Evolutionary conservation across 2,797 vertebrate genomes (phyloP).

Genomic region (Dermochelys coriacea): DNA sequence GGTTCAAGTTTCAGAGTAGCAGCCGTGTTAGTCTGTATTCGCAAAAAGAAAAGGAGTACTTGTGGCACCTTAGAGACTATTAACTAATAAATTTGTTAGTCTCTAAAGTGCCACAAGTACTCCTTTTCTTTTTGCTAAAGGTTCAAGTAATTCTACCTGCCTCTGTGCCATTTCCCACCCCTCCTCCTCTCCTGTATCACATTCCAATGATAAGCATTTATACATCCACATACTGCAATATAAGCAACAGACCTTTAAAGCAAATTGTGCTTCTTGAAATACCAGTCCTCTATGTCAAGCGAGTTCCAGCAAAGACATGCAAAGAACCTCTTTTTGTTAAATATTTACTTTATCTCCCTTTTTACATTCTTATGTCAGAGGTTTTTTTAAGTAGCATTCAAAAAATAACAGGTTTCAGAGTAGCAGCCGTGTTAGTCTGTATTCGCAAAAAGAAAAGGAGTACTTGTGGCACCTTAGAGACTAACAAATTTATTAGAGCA

Average conservation of each 20-base stretch:
- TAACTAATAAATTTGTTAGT: no score
- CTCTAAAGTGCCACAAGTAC: no score
- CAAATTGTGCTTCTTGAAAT: slow-evolving; percentile 11
- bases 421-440: no score
- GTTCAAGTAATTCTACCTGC: not conserved
- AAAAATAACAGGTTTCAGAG: not conserved
- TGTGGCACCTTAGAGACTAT: no score
- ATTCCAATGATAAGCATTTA: not conserved
- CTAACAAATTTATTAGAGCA: no score
- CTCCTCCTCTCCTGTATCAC: not conserved
- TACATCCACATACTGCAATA: not conserved
- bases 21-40: no score
- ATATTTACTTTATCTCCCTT: slow-evolving; percentile 63
- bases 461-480: no score
- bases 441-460: no score
- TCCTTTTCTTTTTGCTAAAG: no score
- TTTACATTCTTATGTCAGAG: slow-evolving; percentile 15
- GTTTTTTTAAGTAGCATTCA: not conserved
- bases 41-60: no score
- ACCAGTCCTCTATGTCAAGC: slow-evolving; percentile 15
- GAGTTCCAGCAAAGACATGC: slow-evolving; percentile 33
- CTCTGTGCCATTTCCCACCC: not conserved
- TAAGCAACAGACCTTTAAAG: not conserved
- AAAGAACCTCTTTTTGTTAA: slow-evolving; percentile 52
- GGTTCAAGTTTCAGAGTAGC: no score